Evolutionary conservation across 1,140 invertebrate genomes (phyloP).

Genomic region (Saxidomus purpurata): DNA sequence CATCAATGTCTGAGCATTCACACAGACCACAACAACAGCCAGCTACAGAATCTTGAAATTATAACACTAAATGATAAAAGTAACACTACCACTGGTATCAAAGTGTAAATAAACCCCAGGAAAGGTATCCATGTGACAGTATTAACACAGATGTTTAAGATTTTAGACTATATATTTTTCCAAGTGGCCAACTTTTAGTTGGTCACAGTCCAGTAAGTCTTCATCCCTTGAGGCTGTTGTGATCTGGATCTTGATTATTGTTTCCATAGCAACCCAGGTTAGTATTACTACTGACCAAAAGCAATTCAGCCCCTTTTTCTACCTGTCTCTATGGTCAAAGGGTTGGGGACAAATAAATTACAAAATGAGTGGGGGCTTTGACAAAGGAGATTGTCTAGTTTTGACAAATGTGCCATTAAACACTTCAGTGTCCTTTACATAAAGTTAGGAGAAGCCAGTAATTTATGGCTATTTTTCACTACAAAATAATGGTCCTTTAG

Average conservation of each 20-base stretch:
- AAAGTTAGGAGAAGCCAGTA: conserved; percentile 18
- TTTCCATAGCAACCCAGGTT: not conserved
- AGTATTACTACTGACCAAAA: not conserved
- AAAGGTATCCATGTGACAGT: not conserved
- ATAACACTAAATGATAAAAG: not conserved
- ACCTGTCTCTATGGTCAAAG: conserved; percentile 27
- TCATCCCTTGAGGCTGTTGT: not conserved
- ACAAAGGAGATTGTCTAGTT: conserved; percentile 48
- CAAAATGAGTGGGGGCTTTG: not conserved
- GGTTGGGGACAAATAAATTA: conserved; percentile 35
- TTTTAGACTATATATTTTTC: conserved; percentile 8
- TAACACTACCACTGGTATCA: not conserved
- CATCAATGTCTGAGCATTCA: too few relatives aligned
- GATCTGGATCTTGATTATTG: not conserved
- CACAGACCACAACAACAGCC: too few relatives aligned
- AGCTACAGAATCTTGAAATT: too few relatives aligned
- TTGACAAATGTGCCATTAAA: conserved; percentile 53
- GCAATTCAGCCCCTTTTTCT: not conserved
- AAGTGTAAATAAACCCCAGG: conserved; percentile 22
- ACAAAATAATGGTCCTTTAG: conserved; percentile 46
- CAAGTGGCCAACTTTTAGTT: conserved; percentile 23
- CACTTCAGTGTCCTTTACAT: conserved; percentile 31
- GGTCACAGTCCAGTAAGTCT: conserved; percentile 15
- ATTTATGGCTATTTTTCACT: conserved; percentile 54
- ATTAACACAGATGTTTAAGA: conserved; percentile 27